Base-by-base conservation (phyloP, 2,888 invertebrate species). In the Dyspetes luteomarginatus region DNA sequence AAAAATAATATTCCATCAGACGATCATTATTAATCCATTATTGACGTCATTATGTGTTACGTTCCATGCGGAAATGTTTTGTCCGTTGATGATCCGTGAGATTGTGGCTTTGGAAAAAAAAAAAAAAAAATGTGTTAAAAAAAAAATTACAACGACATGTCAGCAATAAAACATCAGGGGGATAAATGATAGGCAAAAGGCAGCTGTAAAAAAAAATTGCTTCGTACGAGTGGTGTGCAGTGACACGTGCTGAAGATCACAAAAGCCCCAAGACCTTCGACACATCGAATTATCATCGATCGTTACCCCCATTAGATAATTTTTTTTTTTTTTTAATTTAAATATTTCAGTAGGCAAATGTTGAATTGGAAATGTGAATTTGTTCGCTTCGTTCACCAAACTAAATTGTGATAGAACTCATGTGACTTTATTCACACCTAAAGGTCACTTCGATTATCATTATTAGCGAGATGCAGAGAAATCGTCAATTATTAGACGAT, bases 101-200 rank as follows among this genome's bases (percentile, higher is more conserved):
- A 17, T 45, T 12, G 28, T 50, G 65, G n/a, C 43, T 36, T 36
- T 36, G 12, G 9, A 12, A 36, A 36, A 7, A 26, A 64, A 3
- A 28, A 9, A 24, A 15, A 26, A 64, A 17, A 43, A 24, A 45
- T 7, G 3, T 5, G 26, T 22, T n/a, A 7, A 17, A 48, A 26
- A 28, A 45, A 3, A 28, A 48, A 4, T 28, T 17, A 12, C 5
- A 4, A 9, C 4, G 50, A 12, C 12, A 36, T 12, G 36, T 36
- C 12, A 12, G 12, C 1, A 12, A 36, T 7, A 36, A 36, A 36
- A 36, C 36, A n/a, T n/a, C n/a, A n/a, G n/a, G n/a, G n/a, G n/a
- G n/a, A n/a, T n/a, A 52, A 67, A 67, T 36, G n/a, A 22, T 67
- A 52, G 17, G 67, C 50, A 36, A 67, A n/a, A 36, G 36, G 36